These are phyloP conservation scores for Pelagia noctiluca DNA, from an alignment of 30 jellyfish, hydroid and myxozoan species.

Conservation along the genomic window DNA sequence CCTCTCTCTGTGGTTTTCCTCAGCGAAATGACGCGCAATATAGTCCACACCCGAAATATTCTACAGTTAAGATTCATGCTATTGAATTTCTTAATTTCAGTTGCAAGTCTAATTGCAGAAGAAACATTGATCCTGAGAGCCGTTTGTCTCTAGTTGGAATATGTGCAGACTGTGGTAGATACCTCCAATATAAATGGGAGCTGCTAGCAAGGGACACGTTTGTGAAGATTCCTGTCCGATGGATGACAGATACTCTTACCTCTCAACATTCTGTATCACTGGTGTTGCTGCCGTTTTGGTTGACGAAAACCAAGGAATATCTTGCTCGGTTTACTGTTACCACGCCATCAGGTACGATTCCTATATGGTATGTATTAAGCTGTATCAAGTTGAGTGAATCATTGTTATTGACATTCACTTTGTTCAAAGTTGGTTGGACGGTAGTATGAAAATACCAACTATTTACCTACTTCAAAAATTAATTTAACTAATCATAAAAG, in stretches of 20 bases:
- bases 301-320: slow-evolving; percentile 11
- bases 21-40: no score
- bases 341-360: slow-evolving; percentile 37
- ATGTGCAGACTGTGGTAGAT: slow-evolving; percentile 33
- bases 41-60: no score
- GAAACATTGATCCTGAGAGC: slow-evolving; percentile 51
- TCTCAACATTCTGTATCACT: slow-evolving; percentile 5
- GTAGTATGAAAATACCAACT: no score
- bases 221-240: neutral
- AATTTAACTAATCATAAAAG: no score
- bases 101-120: slow-evolving; percentile 47
- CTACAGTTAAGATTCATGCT: no score
- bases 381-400: no score
- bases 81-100: no score
- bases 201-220: slow-evolving; percentile 1
- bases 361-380: no score
- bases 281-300: slow-evolving; percentile 37
- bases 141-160: slow-evolving; percentile 49
- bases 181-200: slow-evolving; percentile 23
- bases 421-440: no score
- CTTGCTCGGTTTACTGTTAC: slow-evolving; percentile 38
- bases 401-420: no score
- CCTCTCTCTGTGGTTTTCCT: no score
- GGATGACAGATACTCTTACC: neutral
- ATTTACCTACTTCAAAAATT: no score